These are phyloP conservation scores for Cyclophora albipunctata DNA, from an alignment of 2,888 invertebrate genomes.

Conservation along the genomic window DNA sequence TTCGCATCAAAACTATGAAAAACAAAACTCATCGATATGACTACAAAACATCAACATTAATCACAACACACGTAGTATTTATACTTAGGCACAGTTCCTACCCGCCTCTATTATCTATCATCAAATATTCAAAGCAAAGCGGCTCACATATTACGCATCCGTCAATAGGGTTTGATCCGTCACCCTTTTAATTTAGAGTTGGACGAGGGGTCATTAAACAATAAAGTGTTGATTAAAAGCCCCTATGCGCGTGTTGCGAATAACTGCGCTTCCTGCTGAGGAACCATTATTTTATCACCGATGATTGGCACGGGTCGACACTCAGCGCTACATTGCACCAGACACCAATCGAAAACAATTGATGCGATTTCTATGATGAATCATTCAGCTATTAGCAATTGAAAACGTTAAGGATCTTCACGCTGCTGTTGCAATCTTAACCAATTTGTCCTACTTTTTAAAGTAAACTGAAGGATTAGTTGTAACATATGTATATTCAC, in stretches of 20 bases:
- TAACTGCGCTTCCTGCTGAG: conserved; percentile 68
- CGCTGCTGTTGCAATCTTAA: too few species aligned
- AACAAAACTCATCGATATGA: too few species aligned
- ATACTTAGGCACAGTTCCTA: conserved; percentile 6
- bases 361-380: conserved; percentile 10
- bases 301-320: conserved; percentile 63
- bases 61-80: neutral
- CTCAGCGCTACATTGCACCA: conserved; percentile 10
- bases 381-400: neutral
- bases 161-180: conserved; percentile 71
- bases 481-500: too few species aligned
- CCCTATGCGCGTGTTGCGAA: conserved; percentile 71
- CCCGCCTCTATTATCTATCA: conserved; percentile 48
- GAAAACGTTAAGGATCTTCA: too few species aligned
- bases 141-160: conserved; percentile 64
- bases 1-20: too few species aligned
- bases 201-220: conserved; percentile 75
- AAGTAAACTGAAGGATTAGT: too few species aligned
- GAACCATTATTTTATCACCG: conserved; percentile 71
- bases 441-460: too few species aligned
- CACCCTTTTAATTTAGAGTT: conserved; percentile 74
- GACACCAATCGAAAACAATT: conserved; percentile 16
- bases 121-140: conserved; percentile 62
- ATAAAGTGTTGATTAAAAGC: conserved; percentile 77
- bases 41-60: too few species aligned